Conservation (phyloP, 2,888 invertebrate species). For the Apotomis capreana region DNA sequence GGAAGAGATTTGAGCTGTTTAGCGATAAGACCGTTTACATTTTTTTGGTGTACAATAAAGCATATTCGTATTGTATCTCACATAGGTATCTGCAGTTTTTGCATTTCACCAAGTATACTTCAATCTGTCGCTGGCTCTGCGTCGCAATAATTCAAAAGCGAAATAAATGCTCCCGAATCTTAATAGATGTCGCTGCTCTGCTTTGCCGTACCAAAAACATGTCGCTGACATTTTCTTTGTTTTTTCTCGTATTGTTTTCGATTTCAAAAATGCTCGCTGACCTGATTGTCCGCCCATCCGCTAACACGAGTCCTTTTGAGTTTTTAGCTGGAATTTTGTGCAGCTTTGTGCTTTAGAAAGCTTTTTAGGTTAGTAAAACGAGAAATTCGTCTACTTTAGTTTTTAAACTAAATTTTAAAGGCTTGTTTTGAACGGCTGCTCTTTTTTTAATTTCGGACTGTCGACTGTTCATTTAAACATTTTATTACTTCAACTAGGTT, state of each 20-base stretch:
- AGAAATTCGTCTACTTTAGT: neutral
- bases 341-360: neutral
- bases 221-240: conserved; percentile 21
- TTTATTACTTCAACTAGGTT: no score
- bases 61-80: no score
- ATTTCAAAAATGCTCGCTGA: conserved; percentile 20
- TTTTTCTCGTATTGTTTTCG: conserved; percentile 7
- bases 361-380: neutral
- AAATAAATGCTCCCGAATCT: neutral
- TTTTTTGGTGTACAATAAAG: no score
- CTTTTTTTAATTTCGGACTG: neutral
- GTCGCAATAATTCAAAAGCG: no score
- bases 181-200: neutral
- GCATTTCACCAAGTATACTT: no score
- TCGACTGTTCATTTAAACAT: no score
- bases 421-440: neutral
- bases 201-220: conserved; percentile 13
- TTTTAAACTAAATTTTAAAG: neutral
- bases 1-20: no score
- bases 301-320: conserved; percentile 8
- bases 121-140: no score
- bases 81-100: no score
- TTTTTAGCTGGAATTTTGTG: conserved; percentile 7
- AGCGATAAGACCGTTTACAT: no score
- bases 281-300: conserved; percentile 3